These are phyloP conservation scores for Macroteleia sp. DNA, from an alignment of 2,888 invertebrate species.

Conservation along the genomic window DNA sequence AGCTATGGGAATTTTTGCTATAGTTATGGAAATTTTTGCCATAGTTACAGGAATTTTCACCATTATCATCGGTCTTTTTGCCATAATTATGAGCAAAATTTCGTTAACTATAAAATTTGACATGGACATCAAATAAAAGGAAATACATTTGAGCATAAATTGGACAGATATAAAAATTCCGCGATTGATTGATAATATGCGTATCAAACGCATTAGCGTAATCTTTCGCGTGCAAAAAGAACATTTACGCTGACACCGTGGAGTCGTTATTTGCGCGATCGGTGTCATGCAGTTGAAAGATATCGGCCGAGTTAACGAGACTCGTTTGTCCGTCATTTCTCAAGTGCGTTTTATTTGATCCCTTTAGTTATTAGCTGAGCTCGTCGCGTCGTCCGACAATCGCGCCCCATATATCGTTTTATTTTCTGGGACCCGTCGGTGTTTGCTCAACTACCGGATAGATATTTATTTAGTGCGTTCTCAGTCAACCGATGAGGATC, in stretches of 20 bases:
- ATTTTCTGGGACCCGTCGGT: not conserved
- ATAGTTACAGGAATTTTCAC: too few relatives aligned
- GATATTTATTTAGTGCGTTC: conserved; percentile 23
- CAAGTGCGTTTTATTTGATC: conserved; percentile 32
- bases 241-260: conserved; percentile 36
- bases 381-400: conserved; percentile 44
- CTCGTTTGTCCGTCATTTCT: conserved; percentile 58
- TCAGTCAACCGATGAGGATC: not conserved
- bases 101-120: too few relatives aligned
- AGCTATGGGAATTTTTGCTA: too few relatives aligned
- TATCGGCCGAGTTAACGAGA: conserved; percentile 58
- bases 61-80: too few relatives aligned
- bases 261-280: conserved; percentile 53
- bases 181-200: conserved; percentile 32
- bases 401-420: conserved; percentile 29
- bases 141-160: too few relatives aligned
- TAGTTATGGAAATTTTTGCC: too few relatives aligned
- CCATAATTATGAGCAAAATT: too few relatives aligned
- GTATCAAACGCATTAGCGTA: conserved; percentile 34
- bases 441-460: conserved; percentile 3
- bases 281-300: conserved; percentile 50
- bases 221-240: conserved; percentile 42
- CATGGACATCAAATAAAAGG: too few relatives aligned
- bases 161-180: conserved; percentile 4
- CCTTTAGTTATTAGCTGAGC: conserved; percentile 37